A percentile compares a stretch with the other conserved stretches of the same genome.
Evolutionary conservation across 2,797 vertebrate species (phyloP).

Genomic region (Ceyx erithaca): DNA sequence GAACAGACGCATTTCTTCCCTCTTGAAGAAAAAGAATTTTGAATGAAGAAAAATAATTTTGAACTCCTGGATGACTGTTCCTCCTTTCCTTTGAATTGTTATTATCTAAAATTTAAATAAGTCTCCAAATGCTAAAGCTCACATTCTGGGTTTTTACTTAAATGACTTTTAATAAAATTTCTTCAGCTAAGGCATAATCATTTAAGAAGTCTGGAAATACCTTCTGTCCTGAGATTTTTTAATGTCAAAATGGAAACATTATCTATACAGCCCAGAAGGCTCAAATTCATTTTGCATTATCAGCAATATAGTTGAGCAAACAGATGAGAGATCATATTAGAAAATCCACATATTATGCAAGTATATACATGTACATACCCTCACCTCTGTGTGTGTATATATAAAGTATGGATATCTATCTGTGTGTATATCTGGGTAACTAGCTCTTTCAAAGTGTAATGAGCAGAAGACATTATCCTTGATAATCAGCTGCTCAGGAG

Average conservation of each 20-base stretch:
- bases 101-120: constrained; percentile 35
- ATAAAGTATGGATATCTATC: neutral
- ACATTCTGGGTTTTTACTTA: neutral
- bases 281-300: constrained; percentile 20
- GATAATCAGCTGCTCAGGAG: neutral
- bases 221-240: constrained; percentile 19
- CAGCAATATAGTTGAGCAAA: neutral
- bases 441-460: neutral
- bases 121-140: neutral
- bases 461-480: neutral
- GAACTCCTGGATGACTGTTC: neutral
- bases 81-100: constrained; percentile 5
- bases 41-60: neutral
- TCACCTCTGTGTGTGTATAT: neutral
- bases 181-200: neutral
- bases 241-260: neutral
- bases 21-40: constrained; percentile 5
- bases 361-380: neutral
- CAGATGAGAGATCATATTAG: neutral
- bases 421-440: neutral
- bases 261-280: neutral
- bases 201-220: constrained; percentile 34
- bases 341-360: neutral
- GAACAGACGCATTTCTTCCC: neutral
- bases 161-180: constrained; percentile 19